Conservation (phyloP, 2,888 invertebrate species). For the Acrocera orbiculus region DNA sequence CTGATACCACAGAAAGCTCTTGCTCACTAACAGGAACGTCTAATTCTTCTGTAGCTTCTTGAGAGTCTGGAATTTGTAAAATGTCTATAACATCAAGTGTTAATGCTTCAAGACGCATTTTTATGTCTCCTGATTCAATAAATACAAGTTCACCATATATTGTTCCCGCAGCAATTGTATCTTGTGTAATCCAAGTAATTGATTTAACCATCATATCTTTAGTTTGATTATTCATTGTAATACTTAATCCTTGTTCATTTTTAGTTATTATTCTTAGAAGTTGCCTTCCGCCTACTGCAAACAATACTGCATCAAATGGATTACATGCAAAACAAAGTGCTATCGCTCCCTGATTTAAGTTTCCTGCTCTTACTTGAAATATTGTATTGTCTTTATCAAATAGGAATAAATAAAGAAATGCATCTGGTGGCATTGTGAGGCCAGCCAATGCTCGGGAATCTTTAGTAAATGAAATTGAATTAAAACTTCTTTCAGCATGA, state of each 20-base stretch:
- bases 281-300: constrained; percentile 39
- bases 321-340: constrained; percentile 32
- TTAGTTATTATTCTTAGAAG: constrained; percentile 49
- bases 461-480: constrained; percentile 55
- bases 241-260: constrained; percentile 50
- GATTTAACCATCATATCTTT: too few relatives aligned
- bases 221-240: constrained; percentile 36
- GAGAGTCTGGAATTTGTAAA: not conserved
- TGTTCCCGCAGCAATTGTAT: constrained; percentile 69
- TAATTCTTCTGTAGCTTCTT: constrained; percentile 17
- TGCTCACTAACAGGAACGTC: constrained; percentile 6
- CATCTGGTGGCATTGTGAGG: constrained; percentile 63
- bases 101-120: constrained; percentile 42
- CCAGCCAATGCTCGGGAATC: constrained; percentile 68
- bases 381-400: constrained; percentile 53
- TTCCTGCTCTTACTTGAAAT: constrained; percentile 21
- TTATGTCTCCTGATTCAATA: constrained; percentile 72
- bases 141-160: constrained; percentile 55
- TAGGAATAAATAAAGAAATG: constrained; percentile 46
- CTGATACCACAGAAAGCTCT: too few relatives aligned
- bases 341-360: constrained; percentile 18
- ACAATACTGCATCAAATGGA: constrained; percentile 47
- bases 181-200: constrained; percentile 66
- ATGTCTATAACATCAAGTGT: constrained; percentile 23
- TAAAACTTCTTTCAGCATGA: constrained; percentile 13